These are phyloP conservation scores for Phoebastria nigripes DNA, from an alignment of 2,797 vertebrate species.

Conservation along the genomic window DNA sequence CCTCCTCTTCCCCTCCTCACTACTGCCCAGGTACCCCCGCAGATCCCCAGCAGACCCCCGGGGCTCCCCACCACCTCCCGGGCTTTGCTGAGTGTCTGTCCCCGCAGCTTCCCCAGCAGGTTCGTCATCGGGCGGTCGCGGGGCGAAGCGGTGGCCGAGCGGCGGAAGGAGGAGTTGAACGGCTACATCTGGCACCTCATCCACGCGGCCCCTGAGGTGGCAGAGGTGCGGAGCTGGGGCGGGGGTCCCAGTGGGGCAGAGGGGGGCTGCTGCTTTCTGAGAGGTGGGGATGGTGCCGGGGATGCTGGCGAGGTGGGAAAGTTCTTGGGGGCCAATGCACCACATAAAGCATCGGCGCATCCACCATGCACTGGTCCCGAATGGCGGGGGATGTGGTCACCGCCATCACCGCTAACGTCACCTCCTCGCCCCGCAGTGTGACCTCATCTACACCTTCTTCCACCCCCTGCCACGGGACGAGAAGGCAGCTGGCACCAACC, in stretches of 20 bases:
- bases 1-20: conserved; percentile 88
- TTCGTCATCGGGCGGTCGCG: conserved; percentile 90
- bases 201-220: conserved; percentile 82
- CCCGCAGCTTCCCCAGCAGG: conserved; percentile 88
- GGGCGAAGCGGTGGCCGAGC: conserved; percentile 86
- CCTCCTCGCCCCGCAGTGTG: conserved; percentile 78
- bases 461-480: conserved; percentile 89
- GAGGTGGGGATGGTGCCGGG: neutral
- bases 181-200: conserved; percentile 94
- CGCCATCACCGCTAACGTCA: fast-evolving
- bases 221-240: conserved; percentile 78
- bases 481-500: conserved; percentile 70
- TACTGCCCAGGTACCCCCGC: conserved; percentile 85
- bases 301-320: fast-evolving
- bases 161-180: conserved; percentile 89
- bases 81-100: neutral
- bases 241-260: fast-evolving
- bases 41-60: fast-evolving
- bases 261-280: fast-evolving
- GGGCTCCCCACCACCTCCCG: fast-evolving
- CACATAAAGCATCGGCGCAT: fast-evolving
- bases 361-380: fast-evolving
- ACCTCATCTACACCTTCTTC: conserved; percentile 95
- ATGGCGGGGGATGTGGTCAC: fast-evolving
- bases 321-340: fast-evolving